Conservation (phyloP, 2,113 vertebrate species). For the Pachycephala philippinensis region DNA sequence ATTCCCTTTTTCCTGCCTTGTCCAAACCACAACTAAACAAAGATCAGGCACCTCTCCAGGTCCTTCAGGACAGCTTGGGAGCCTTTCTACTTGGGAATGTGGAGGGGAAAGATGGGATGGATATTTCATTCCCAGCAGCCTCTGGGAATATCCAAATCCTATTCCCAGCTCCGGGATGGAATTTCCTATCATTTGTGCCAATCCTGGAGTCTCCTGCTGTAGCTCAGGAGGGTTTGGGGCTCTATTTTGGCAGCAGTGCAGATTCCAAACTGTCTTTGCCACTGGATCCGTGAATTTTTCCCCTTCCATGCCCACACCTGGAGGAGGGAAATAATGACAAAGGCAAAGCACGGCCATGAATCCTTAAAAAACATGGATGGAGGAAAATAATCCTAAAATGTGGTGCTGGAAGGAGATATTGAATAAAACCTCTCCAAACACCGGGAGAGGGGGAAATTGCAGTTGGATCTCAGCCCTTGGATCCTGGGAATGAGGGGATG, state of each 20-base stretch:
- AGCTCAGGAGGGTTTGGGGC: background rate
- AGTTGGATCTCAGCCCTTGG: background rate
- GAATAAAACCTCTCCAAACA: background rate
- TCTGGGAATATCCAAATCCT: background rate
- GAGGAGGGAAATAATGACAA: no score
- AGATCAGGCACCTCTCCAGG: accelerated
- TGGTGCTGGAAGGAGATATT: background rate
- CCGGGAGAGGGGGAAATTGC: no score
- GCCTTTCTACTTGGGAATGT: background rate
- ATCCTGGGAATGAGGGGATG: background rate
- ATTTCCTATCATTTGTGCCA: background rate
- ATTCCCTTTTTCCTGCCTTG: background rate
- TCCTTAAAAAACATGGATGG: background rate
- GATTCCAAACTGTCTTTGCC: background rate
- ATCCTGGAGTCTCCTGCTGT: background rate
- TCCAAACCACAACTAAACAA: background rate
- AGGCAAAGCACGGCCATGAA: accelerated
- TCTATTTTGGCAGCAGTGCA: background rate
- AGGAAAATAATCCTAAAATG: background rate
- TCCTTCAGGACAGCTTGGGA: background rate
- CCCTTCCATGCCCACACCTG: background rate
- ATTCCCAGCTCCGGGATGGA: background rate
- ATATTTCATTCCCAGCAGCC: no score
- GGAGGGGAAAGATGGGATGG: background rate
- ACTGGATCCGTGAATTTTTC: background rate